Percentiles rank a stretch among this genome's conserved stretches.
phyloP scores from a whole-genome alignment of 2,888 invertebrate species.

The Chirona hameri region DNA sequence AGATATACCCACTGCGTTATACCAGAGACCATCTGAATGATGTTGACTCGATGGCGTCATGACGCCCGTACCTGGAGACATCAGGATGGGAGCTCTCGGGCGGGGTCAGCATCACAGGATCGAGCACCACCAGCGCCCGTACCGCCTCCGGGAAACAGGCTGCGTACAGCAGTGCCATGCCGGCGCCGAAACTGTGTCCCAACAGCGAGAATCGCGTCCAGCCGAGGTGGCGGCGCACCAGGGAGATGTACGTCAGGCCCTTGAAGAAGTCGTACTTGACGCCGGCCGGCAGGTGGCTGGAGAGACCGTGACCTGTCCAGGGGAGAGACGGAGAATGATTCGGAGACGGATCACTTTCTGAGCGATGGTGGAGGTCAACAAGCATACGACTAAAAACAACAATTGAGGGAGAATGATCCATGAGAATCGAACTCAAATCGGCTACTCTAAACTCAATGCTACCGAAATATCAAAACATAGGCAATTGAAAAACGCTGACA shows the following conservation, averaged over 20 bases:
- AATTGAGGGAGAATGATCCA: no score
- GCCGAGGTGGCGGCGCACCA: slow-evolving; percentile 40
- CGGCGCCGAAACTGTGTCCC: slow-evolving; percentile 46
- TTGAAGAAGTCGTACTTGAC: slow-evolving; percentile 40
- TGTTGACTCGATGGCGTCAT: no score
- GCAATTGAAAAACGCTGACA: no score
- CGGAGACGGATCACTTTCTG: no score
- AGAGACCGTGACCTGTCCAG: slow-evolving; percentile 43
- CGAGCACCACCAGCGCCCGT: slow-evolving; percentile 43
- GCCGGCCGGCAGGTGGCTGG: slow-evolving; percentile 42
- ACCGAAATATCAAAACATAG: no score
- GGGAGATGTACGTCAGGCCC: slow-evolving; percentile 39
- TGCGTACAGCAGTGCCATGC: slow-evolving; percentile 46
- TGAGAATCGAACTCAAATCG: no score
- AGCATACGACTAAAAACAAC: no score
- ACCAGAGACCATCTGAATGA: no score
- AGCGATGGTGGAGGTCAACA: no score
- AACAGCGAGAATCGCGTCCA: slow-evolving; percentile 42
- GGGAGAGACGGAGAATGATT: neutral
- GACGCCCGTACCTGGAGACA: neutral
- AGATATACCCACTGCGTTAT: no score
- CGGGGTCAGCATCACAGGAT: slow-evolving; percentile 38
- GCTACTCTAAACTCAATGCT: no score
- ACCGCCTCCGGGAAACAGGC: slow-evolving; percentile 45
- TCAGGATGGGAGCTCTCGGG: slow-evolving; percentile 30